Evolutionary conservation across 2,888 invertebrate genomes (phyloP).

Genomic region (Napeogenes inachia): DNA sequence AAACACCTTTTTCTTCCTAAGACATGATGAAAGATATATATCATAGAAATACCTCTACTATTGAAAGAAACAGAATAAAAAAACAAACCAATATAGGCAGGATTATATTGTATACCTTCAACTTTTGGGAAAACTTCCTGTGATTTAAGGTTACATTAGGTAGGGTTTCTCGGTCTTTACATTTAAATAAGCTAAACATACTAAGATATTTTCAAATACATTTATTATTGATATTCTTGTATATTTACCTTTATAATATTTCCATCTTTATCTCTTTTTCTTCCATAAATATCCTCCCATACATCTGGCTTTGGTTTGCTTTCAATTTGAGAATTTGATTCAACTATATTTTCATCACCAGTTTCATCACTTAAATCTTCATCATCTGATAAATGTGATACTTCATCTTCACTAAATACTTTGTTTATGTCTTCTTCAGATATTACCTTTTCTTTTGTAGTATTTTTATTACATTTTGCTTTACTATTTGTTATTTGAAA

Average conservation of each 20-base stretch:
- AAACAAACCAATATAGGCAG: too few species aligned
- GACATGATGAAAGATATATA: slow-evolving; percentile 28
- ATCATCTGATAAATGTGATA: slow-evolving; percentile 61
- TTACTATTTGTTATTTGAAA: slow-evolving; percentile 30
- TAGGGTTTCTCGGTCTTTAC: too few species aligned
- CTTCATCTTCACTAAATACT: slow-evolving; percentile 70
- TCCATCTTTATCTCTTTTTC: slow-evolving; percentile 88
- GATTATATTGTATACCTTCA: too few species aligned
- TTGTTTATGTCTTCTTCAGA: slow-evolving; percentile 53
- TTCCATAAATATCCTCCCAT: slow-evolving; percentile 97
- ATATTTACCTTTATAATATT: slow-evolving; percentile 80
- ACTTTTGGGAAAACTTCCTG: too few species aligned
- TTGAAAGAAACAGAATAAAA: too few species aligned
- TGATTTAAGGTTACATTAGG: too few species aligned
- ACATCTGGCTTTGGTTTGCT: slow-evolving; percentile 52
- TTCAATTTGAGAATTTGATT: slow-evolving; percentile 32
- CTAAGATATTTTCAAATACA: too few species aligned
- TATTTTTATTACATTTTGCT: slow-evolving; percentile 24
- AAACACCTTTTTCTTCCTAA: slow-evolving; percentile 78
- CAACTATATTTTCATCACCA: slow-evolving; percentile 38
- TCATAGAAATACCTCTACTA: neutral
- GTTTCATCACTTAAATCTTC: slow-evolving; percentile 39
- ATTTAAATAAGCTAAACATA: too few species aligned
- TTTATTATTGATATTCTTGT: neutral
- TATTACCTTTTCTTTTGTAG: slow-evolving; percentile 44